These are phyloP conservation scores for Turnix velox DNA, from an alignment of 2,113 vertebrate species.

Conservation along the genomic window DNA sequence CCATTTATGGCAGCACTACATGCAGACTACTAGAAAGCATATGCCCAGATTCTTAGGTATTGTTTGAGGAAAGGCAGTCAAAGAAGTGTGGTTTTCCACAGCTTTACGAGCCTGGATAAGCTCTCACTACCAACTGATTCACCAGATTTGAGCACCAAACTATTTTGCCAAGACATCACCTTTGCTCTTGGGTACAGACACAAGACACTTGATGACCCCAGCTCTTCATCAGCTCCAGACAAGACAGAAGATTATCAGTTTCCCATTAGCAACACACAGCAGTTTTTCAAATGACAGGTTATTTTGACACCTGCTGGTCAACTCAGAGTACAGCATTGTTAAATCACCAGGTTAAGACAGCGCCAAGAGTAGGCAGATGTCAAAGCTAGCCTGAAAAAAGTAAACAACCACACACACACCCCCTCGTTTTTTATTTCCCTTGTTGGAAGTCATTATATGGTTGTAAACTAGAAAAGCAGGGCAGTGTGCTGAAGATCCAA, in stretches of 20 bases:
- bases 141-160: neutral
- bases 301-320: slow-evolving; percentile 66
- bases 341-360: neutral
- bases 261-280: neutral
- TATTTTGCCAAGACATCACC: neutral
- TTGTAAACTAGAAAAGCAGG: neutral
- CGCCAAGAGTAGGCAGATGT: neutral
- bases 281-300: slow-evolving; percentile 41
- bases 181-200: neutral
- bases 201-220: neutral
- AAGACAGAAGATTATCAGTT: neutral
- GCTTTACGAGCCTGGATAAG: neutral
- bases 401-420: no score
- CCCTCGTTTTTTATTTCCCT: no score
- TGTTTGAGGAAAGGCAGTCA: neutral
- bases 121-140: neutral
- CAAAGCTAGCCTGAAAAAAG: neutral
- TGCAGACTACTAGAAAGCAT: neutral
- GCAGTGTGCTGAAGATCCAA: neutral
- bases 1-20: neutral
- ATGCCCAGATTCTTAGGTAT: neutral
- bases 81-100: neutral
- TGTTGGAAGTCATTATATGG: neutral
- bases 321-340: slow-evolving; percentile 4
- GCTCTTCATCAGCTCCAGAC: neutral